Conservation (phyloP, 2,797 vertebrate species). For the Labroides dimidiatus region DNA sequence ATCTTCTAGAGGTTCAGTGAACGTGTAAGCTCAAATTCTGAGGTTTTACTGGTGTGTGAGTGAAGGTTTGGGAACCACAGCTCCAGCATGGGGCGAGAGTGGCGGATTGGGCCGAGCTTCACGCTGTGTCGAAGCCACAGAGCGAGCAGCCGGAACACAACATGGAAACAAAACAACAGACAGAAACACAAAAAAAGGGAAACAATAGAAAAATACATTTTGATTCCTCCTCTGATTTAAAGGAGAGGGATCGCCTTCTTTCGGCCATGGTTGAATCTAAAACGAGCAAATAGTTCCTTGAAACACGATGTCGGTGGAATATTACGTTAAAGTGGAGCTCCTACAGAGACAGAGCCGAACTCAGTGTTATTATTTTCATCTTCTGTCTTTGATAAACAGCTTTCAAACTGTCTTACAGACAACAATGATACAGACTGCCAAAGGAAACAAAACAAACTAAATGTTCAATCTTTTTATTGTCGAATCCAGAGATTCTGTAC, state of each 20-base stretch:
- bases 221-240: slow-evolving; percentile 24
- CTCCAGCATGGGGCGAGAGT: slow-evolving; percentile 15
- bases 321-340: slow-evolving; percentile 19
- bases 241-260: slow-evolving; percentile 16
- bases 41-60: slow-evolving; percentile 49
- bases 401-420: slow-evolving; percentile 16
- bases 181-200: slow-evolving; percentile 47
- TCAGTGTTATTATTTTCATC: slow-evolving; percentile 8
- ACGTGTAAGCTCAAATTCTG: slow-evolving; percentile 17
- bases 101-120: neutral
- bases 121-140: slow-evolving; percentile 22
- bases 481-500: slow-evolving; percentile 83
- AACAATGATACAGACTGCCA: slow-evolving; percentile 61
- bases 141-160: slow-evolving; percentile 36
- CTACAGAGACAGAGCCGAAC: slow-evolving; percentile 20
- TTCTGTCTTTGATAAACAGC: slow-evolving; percentile 27
- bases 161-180: slow-evolving; percentile 29
- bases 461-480: slow-evolving; percentile 78
- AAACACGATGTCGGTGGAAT: slow-evolving; percentile 21
- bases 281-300: slow-evolving; percentile 12
- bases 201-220: slow-evolving; percentile 55
- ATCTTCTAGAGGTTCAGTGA: slow-evolving; percentile 6
- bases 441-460: slow-evolving; percentile 45
- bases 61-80: slow-evolving; percentile 56
- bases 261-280: slow-evolving; percentile 17